Conservation (phyloP, 2,113 vertebrate species). For the Edolisoma coerulescens region DNA sequence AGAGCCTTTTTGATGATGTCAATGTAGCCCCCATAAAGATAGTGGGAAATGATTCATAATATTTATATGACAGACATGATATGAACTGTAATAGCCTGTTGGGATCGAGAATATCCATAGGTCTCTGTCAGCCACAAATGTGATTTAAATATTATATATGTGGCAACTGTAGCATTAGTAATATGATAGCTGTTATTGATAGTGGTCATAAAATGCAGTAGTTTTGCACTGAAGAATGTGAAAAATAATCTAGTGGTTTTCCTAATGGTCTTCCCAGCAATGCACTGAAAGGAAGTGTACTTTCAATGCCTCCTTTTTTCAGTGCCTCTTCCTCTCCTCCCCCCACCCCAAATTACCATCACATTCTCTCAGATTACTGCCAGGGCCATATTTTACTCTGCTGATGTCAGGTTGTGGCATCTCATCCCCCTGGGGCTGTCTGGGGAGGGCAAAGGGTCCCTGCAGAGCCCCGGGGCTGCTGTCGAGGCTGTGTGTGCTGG, state of each 20-base stretch:
- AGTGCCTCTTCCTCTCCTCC: neutral
- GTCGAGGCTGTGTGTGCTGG: rapidly evolving
- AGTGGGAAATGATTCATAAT: conserved; percentile 73
- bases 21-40: conserved; percentile 67
- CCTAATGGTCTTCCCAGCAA: conserved; percentile 23
- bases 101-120: conserved; percentile 68
- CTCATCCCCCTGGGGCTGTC: neutral
- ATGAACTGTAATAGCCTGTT: conserved; percentile 71
- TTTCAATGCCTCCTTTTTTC: neutral
- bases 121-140: conserved; percentile 67
- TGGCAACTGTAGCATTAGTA: conserved; percentile 48
- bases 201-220: conserved; percentile 44
- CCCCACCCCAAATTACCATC: neutral
- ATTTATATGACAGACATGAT: conserved; percentile 76
- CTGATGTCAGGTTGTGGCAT: neutral
- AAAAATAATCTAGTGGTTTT: conserved; percentile 18
- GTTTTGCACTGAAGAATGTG: conserved; percentile 43
- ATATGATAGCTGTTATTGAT: conserved; percentile 62
- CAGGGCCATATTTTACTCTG: neutral
- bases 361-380: neutral
- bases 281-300: neutral
- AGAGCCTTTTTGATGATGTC: conserved; percentile 30
- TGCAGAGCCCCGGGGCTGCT: neutral
- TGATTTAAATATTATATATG: conserved; percentile 73
- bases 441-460: neutral